phyloP scores from a whole-genome alignment of 2,888 invertebrate genomes.

The Apodemia mormo region DNA sequence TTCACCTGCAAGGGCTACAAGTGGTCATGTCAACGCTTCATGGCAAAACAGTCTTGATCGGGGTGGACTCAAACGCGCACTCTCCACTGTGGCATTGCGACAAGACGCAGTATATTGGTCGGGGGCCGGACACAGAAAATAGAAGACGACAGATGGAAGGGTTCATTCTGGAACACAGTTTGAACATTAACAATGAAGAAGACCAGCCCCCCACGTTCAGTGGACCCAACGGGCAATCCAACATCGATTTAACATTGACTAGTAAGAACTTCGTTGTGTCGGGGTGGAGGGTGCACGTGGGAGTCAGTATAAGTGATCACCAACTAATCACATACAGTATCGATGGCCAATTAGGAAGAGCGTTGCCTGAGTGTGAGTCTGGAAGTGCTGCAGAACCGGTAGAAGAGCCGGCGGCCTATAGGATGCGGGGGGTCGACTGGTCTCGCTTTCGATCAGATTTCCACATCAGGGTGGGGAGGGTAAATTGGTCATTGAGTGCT shows the following conservation, averaged over 20 bases:
- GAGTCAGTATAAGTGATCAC: background rate
- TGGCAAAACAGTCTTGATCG: background rate
- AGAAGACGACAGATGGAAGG: background rate
- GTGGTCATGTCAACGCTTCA: background rate
- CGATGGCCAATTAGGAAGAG: background rate
- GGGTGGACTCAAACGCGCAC: background rate
- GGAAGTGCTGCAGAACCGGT: too few species aligned
- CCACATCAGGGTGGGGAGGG: background rate
- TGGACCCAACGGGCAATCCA: background rate
- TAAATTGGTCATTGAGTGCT: too few species aligned
- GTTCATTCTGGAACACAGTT: background rate
- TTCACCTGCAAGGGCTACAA: background rate
- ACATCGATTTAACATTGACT: background rate
- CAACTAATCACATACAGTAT: background rate
- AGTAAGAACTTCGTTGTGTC: background rate
- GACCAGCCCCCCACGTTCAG: background rate
- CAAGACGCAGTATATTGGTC: background rate
- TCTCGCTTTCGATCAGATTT: background rate
- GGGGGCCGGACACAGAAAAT: background rate
- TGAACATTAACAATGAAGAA: background rate
- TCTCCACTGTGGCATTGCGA: background rate
- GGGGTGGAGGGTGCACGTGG: background rate
- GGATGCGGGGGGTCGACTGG: background rate
- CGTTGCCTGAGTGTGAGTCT: background rate
- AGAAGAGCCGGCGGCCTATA: too few species aligned